Evolutionary conservation across 2,888 invertebrate species (phyloP).

Genomic region (Agrochola litura): DNA sequence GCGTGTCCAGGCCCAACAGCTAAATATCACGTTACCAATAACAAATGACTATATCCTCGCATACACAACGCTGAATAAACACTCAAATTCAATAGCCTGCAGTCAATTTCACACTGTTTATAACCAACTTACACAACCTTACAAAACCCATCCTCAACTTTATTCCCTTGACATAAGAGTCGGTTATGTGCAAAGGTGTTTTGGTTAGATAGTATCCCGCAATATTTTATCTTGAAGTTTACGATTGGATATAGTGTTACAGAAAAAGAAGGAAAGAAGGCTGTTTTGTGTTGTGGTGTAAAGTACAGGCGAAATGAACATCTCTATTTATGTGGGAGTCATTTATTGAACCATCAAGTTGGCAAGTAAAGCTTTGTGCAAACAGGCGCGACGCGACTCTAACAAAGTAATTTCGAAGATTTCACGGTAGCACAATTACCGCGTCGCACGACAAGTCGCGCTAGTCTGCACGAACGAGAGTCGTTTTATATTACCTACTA

Average conservation of each 20-base stretch:
- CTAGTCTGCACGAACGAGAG: too few relatives aligned
- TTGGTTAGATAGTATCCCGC: conserved; percentile 69
- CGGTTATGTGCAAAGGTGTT: conserved; percentile 29
- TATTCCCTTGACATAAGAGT: conserved; percentile 39
- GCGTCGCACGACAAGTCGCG: too few relatives aligned
- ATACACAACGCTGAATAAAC: conserved; percentile 73
- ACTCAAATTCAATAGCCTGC: conserved; percentile 80
- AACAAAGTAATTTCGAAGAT: too few relatives aligned
- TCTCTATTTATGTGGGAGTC: not conserved
- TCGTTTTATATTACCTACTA: too few relatives aligned
- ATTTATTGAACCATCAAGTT: not conserved
- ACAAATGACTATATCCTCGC: conserved; percentile 75
- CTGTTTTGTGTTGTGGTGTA: conserved; percentile 70
- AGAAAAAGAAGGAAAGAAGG: conserved; percentile 75
- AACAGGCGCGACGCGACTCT: too few relatives aligned
- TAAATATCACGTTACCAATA: conserved; percentile 78
- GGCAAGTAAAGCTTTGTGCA: not conserved
- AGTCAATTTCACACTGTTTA: conserved; percentile 78
- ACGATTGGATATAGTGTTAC: conserved; percentile 81
- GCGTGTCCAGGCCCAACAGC: conserved; percentile 26
- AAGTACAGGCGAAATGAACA: conserved; percentile 29
- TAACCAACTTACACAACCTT: conserved; percentile 46
- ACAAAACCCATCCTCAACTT: conserved; percentile 22
- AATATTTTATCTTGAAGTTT: conserved; percentile 82
- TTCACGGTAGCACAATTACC: too few relatives aligned